phyloP scores from a whole-genome alignment of 2,888 invertebrate genomes.

The Dascillus cervinus region DNA sequence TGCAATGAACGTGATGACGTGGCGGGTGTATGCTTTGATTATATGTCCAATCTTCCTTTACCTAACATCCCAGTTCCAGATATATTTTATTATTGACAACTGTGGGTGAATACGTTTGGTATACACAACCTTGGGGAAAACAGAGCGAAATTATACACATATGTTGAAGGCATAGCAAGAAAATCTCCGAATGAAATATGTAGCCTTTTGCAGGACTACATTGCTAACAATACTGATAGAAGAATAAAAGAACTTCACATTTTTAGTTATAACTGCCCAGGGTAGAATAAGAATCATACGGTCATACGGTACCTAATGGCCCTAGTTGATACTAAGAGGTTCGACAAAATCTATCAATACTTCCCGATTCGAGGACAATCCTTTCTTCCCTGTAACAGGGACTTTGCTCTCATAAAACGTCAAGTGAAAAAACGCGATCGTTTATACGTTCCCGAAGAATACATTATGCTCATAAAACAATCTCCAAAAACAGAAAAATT shows the following conservation, averaged over 20 bases:
- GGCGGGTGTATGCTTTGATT: conserved; percentile 15
- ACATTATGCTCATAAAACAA: no score
- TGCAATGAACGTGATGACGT: conserved; percentile 11
- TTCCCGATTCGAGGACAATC: conserved; percentile 4
- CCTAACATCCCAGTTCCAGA: conserved; percentile 18
- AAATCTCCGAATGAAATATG: conserved; percentile 11
- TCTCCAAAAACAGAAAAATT: no score
- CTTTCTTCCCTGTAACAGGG: conserved; percentile 4
- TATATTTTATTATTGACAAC: conserved; percentile 18
- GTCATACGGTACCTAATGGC: background rate
- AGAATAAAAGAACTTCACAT: conserved; percentile 5
- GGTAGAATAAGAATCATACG: conserved; percentile 2
- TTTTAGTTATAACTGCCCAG: conserved; percentile 1
- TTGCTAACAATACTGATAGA: conserved; percentile 1
- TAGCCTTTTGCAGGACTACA: conserved; percentile 6
- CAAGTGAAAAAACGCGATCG: conserved; percentile 15
- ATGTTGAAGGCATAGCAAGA: conserved; percentile 9
- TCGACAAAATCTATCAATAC: conserved; percentile 1
- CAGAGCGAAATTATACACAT: conserved; percentile 6
- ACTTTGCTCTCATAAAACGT: conserved; percentile 12
- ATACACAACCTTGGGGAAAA: conserved; percentile 8
- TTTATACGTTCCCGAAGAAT: conserved; percentile 19
- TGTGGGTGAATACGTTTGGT: conserved; percentile 12
- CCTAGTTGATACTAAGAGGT: conserved; percentile 3
- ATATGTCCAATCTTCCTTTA: conserved; percentile 18